Base-by-base conservation (phyloP, 2,797 vertebrate species). In the Danio albolineatus region DNA sequence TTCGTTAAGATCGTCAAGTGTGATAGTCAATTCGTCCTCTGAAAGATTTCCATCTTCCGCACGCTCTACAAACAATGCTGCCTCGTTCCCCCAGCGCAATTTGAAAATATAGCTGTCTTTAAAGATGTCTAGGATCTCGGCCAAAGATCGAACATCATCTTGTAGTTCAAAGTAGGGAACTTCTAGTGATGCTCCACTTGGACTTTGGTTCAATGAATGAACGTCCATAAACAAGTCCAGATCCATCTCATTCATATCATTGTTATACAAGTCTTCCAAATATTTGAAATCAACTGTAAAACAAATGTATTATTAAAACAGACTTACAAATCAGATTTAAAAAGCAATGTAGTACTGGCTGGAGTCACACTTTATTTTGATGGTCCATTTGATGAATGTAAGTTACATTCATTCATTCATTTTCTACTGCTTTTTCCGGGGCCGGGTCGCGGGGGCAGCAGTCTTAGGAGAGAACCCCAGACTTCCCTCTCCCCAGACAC, bases 21-120 rank as follows among this genome's bases (percentile, higher is more conserved):
- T 79, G 43, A 93, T 7, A 0, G 6, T 13, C 2, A 80, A 19
- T 2, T 54, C 44, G 0, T 85, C 83, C 9, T 74, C 78, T 13
- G 16, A 51, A 0, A 54, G 44, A 0, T 16, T 3, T 10, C 75
- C 78, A 0, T 67, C 44, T 21, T 7, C 41, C 1, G 82, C 70
- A 1, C 14, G 1, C 0, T 0, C 4, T 46, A 64, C 78, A 8
- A 60, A 19, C 4, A 21, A 6, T 81, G 72, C 70, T 0, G 94
- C 95, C 9, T 87, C 81, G 28, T 90, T 85, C 10, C 93, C 85
- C 98, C 96, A 99, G 71, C 94, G 94, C 56, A 85, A 38, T 82
- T 88, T 90, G 83, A 98, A 96, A 80, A 96, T 66, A 67, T 91
- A 82, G 82, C 96, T 96, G 0, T 95, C 90, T 38, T 85, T 93